phyloP scores from a whole-genome alignment of 2,113 vertebrate genomes.

The Caranx melampygus region DNA sequence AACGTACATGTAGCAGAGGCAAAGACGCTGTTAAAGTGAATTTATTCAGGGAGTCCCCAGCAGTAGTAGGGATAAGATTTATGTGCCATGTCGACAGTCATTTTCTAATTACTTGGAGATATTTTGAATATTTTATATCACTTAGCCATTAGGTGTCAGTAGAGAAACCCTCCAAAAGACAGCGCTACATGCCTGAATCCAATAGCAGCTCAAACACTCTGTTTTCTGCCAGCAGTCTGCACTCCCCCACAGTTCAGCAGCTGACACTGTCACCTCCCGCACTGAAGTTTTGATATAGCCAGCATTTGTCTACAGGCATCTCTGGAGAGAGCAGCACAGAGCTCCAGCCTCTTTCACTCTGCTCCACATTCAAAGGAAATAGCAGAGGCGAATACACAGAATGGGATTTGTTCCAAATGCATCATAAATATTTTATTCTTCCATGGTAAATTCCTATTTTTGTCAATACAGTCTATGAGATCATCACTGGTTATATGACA shows the following conservation, averaged over 20 bases:
- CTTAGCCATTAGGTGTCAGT: slow-evolving; percentile 76
- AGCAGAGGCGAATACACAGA: slow-evolving; percentile 61
- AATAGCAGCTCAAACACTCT: slow-evolving; percentile 31
- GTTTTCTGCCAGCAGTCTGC: slow-evolving; percentile 56
- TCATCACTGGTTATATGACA: slow-evolving; percentile 43
- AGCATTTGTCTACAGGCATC: slow-evolving; percentile 71
- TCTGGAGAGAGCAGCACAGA: slow-evolving; percentile 55
- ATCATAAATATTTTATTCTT: slow-evolving; percentile 74
- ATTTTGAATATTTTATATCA: slow-evolving; percentile 49
- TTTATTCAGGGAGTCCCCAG: slow-evolving; percentile 27
- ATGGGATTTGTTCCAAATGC: slow-evolving; percentile 67
- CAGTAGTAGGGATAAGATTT: slow-evolving; percentile 26
- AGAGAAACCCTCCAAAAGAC: slow-evolving; percentile 61
- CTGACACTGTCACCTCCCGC: slow-evolving; percentile 72
- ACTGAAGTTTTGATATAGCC: slow-evolving; percentile 69
- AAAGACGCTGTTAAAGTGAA: slow-evolving; percentile 12
- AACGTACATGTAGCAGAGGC: background rate
- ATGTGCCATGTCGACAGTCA: slow-evolving; percentile 29
- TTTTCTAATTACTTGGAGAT: slow-evolving; percentile 36
- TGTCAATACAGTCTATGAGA: slow-evolving; percentile 34
- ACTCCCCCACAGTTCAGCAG: slow-evolving; percentile 65
- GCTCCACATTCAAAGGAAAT: slow-evolving; percentile 66
- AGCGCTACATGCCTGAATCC: slow-evolving; percentile 1
- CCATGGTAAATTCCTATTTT: slow-evolving; percentile 27
- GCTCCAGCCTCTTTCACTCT: slow-evolving; percentile 55